Base-by-base conservation (phyloP, 1,140 invertebrate genomes). In the Sminthurinus signatus region DNA sequence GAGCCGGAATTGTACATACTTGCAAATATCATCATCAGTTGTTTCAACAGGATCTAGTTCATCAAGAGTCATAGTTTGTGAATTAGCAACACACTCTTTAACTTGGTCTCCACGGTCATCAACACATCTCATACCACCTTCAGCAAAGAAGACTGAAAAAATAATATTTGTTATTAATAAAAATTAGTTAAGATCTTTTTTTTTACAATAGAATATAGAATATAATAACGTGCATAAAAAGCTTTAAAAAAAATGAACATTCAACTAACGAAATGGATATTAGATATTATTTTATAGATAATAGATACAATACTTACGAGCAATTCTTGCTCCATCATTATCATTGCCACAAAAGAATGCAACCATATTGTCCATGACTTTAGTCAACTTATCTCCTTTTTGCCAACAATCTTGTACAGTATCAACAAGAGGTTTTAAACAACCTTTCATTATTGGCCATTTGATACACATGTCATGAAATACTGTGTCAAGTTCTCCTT, bases 261-360 rank as follows among this genome's bases (percentile, higher is more conserved):
- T 39, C 17, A 39, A 39, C 17, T 10, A 48, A 12, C 10, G 10
- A 48, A 48, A 48, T 8, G 36, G 36, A 39, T 10, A 10, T 39
- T 8, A 39, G 36, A 39, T 39, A 39, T 14, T 48, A 23, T 14
- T 48, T 14, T 48, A 19, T 19, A 42, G 10, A 42, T 48, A 19
- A 48, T 8, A 15, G 21, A 14, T 8, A 48, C 10, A 42, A 42
- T 42, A 52, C 50, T 52, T 28, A 52, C 50, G 25, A 8, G 63
- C 63, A 54, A 65, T 65, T 39, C 27, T 39, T 43, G 23, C 56
- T 19, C 63, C 63, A 42, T 57, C 39, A 36, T 65, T 65, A n/a
- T 65, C 44, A 21, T 60, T 46, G 23, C 63, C 63, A 43, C 63
- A 65, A 27, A 51, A 65, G 25, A 65, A 65, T 21, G 39, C 8